Evolutionary conservation across 2,797 vertebrate genomes (phyloP).

Genomic region (Urocyon cinereoargenteus): DNA sequence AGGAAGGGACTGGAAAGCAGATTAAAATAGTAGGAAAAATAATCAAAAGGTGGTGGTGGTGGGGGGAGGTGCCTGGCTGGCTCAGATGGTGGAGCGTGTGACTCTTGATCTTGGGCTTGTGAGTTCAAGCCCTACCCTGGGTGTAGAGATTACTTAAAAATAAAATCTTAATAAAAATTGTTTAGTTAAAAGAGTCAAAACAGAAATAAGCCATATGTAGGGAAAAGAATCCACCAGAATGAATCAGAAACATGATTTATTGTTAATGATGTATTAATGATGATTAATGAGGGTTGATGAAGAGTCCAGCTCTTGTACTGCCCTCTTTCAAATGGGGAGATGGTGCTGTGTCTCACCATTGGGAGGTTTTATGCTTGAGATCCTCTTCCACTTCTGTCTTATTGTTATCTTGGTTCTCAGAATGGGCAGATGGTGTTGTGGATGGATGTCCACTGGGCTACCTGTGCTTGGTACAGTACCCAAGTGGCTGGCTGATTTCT

Average conservation of each 20-base stretch:
- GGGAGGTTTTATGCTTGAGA: not conserved
- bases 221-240: not conserved
- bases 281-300: not conserved
- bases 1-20: not conserved
- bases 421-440: not conserved
- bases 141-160: not conserved
- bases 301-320: not conserved
- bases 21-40: not conserved
- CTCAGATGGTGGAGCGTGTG: not conserved
- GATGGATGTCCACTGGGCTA: no score
- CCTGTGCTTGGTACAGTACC: not conserved
- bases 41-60: not conserved
- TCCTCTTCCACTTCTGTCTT: not conserved
- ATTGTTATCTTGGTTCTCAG: not conserved
- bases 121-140: not conserved
- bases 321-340: not conserved
- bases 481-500: not conserved
- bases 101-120: not conserved
- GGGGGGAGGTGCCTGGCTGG: not conserved
- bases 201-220: not conserved
- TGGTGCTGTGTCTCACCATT: not conserved
- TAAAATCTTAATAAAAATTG: not conserved
- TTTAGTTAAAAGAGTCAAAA: not conserved
- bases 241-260: not conserved
- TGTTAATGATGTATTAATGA: not conserved